Base-by-base conservation (phyloP, 2,113 vertebrate genomes). In the Tamias sibiricus region DNA sequence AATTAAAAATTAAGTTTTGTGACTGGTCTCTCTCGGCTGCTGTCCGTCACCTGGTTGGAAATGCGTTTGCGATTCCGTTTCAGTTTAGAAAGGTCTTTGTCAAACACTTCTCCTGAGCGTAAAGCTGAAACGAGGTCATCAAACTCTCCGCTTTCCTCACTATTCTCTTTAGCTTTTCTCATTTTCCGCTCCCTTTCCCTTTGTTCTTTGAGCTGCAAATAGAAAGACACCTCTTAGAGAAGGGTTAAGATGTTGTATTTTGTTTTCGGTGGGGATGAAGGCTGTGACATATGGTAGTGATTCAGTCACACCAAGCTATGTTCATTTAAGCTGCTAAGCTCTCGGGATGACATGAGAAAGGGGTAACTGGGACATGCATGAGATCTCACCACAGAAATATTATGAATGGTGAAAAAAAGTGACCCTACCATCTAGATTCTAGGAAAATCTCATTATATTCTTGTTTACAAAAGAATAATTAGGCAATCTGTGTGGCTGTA, bases 61-160 rank as follows among this genome's bases (percentile, higher is more conserved):
- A 99, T 99, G 97, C 99, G 99, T 84, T 99, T 99, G 97, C 99
- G 99, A 97, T 99, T 99, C 94, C 99, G 99, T 94, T 99, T 99
- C 98, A 99, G 99, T 98, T 99, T 99, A 95, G 99, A 99, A 97
- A 99, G 98, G 99, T 99, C 99, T 98, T 99, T 99, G 98, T 99
- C 99, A 4, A 99, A 99, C 92, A 99, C 99, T 97, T 99, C 99
- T 0, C 99, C 99, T 0, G 99, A 99, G 85, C 99, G 99, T 95
- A 99, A 97, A 2, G 99, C 99, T 0, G 99, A 99, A 97, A 99
- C 99, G 11, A 99, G 98, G 98, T 99, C 99, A 2, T 99, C 99
- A 0, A 99, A 99, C 98, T 99, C 99, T 0, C 99, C 99, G 0
- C 99, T 98, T n/a, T 99, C 99, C 95, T 99, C 99, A 1, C 99